phyloP scores from a whole-genome alignment of 2,797 vertebrate genomes.

The Remorina albescens region DNA sequence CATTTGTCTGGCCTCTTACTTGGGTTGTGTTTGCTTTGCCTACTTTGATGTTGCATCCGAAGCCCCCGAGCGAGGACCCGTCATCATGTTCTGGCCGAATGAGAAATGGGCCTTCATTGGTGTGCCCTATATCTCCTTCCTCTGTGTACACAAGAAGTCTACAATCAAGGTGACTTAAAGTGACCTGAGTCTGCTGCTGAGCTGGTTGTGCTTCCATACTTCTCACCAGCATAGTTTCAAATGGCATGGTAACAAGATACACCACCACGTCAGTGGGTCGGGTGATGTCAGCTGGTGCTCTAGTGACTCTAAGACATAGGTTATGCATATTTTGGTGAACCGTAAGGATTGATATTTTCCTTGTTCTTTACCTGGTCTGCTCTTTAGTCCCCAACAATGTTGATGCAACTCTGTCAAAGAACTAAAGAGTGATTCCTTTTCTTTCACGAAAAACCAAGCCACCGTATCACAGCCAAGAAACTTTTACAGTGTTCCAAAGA shows the following conservation, averaged over 20 bases:
- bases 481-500: slow-evolving; percentile 51
- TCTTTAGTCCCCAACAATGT: slow-evolving; percentile 34
- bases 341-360: slow-evolving; percentile 20
- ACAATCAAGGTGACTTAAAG: slow-evolving; percentile 93
- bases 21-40: slow-evolving; percentile 97
- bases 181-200: neutral
- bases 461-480: slow-evolving; percentile 57
- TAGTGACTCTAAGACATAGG: slow-evolving; percentile 23
- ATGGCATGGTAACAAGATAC: neutral
- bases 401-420: slow-evolving; percentile 61
- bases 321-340: slow-evolving; percentile 20
- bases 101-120: slow-evolving; percentile 99
- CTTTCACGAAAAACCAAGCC: slow-evolving; percentile 26
- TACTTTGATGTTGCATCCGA: slow-evolving; percentile 96
- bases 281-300: slow-evolving; percentile 24
- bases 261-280: slow-evolving; percentile 12
- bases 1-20: slow-evolving; percentile 95
- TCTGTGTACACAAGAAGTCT: slow-evolving; percentile 91
- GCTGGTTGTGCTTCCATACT: slow-evolving; percentile 3
- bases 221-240: slow-evolving; percentile 14
- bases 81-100: slow-evolving; percentile 98
- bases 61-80: slow-evolving; percentile 95
- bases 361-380: slow-evolving; percentile 17
- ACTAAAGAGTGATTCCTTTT: slow-evolving; percentile 4
- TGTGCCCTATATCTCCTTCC: slow-evolving; percentile 93